Conservation (phyloP, 2,888 invertebrate species). For the Limnephilus auricula region DNA sequence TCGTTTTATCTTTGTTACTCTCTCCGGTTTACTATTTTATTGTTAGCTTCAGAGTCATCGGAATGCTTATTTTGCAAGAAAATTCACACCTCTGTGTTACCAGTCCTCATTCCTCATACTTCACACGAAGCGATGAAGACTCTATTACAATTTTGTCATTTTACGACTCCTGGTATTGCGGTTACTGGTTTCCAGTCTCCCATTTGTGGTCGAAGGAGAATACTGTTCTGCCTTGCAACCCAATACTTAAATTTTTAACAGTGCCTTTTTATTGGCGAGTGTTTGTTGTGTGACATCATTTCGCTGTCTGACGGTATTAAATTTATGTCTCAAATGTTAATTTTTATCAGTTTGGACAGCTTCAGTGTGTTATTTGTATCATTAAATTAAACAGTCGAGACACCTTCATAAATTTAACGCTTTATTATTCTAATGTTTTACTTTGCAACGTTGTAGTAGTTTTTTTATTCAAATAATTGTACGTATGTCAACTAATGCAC, state of each 20-base stretch:
- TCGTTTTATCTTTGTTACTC: neutral
- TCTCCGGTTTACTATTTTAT: neutral
- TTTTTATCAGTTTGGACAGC: conserved; percentile 20
- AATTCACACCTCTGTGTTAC: neutral
- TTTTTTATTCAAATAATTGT: neutral
- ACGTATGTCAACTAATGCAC: neutral
- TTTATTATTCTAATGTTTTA: neutral
- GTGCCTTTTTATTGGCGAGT: neutral
- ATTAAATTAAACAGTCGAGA: conserved; percentile 20
- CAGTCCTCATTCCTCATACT: conserved; percentile 16
- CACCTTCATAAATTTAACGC: neutral
- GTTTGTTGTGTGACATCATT: conserved; percentile 28
- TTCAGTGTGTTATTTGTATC: conserved; percentile 3
- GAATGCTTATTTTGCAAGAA: neutral
- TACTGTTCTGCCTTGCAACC: conserved; percentile 34
- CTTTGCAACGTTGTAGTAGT: neutral
- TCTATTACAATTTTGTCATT: conserved; percentile 45
- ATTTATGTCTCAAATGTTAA: conserved; percentile 8
- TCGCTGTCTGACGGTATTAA: neutral
- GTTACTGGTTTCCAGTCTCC: conserved; percentile 6
- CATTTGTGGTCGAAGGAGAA: conserved; percentile 29
- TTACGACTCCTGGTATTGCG: conserved; percentile 41
- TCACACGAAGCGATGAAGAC: conserved; percentile 11
- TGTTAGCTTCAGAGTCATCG: neutral
- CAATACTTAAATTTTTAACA: conserved; percentile 20